Evolutionary conservation across 1,140 invertebrate species (phyloP), one percentile per base, ranked within the genome.

Genomic region (Zaprionus kolodkinae): DNA sequence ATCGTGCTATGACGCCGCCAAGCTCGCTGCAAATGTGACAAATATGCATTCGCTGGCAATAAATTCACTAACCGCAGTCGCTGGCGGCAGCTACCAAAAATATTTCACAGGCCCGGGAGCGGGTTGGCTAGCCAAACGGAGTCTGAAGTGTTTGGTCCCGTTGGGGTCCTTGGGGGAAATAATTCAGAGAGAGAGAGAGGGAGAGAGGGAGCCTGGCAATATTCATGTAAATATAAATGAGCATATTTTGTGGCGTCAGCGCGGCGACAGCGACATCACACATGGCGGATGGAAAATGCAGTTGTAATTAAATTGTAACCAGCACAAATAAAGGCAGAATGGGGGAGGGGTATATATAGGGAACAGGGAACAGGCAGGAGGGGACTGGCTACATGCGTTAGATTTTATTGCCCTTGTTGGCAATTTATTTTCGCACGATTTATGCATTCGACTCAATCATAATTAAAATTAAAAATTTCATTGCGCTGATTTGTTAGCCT

Each of bases 221-320:
- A 77, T 87, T 78, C 87, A 79, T 76, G 88, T 88, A 88, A 88
- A 88, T 88, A 89, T 88, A 88, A 88, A 88, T 88, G 89, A 88
- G 85, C 85, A 88, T 88, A 88, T 89, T 88, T 88, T 88, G 85
- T 72, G 85, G 81, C 81, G 85, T 79, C 85, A 84, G 68, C 56
- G 66, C 43, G 85, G 71, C 85, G 40, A 15, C 40, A 43, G 40
- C 40, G n/a, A 6, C 40, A n/a, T 7, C 85, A 59, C 57, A 35
- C 33, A 35, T 10, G 27, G 27, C 27, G 27, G 27, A 30, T 85
- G 85, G 85, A 85, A 79, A 87, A 55, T 60, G 68, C 73, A 67
- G 72, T 88, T 67, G 84, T 87, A 87, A 87, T 87, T 87, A 87
- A 88, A 87, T 87, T 87, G 84, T 87, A 80, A 84, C 79, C 69